Base-by-base conservation (phyloP, 2,888 invertebrate species). In the Iselma pallidipennis region DNA sequence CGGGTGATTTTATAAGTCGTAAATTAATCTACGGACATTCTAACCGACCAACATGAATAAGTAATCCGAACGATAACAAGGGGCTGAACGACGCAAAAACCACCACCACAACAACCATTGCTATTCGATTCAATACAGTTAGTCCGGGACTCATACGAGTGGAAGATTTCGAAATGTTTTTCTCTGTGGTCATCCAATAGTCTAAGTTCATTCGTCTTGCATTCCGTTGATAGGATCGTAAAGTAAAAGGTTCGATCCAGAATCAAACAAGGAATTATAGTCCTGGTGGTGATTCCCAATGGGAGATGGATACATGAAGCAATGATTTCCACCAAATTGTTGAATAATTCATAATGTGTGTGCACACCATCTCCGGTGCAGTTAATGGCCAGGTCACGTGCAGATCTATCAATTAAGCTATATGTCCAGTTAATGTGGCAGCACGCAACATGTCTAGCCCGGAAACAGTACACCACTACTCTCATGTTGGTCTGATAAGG, bases 351-450 rank as follows among this genome's bases (percentile, higher is more conserved):
- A 74, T 71, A 66, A 61, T 67, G 59, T 65, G 66, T 57, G 57
- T n/a, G n/a, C n/a, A n/a, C 65, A 66, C 72, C 71, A 73, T 72
- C 71, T 70, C 75, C 71, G 74, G 72, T 76, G 71, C 70, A 72
- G 71, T 71, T 74, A 74, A 74, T 73, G 69, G 71, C 69, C n/a
- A 51, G 68, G 67, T 71, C 73, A 73, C 72, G 73, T 71, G 73
- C 61, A 68, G 70, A 73, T 72, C 74, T 72, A 75, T 75, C 75
- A 75, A 75, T 76, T 76, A 74, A 70, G 67, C 70, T 71, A n/a
- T n/a, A 66, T 69, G 70, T 73, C 68, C 67, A 64, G 67, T 68
- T 71, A 65, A 73, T 72, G 72, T 71, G 71, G 70, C 72, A 71
- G 45, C 70, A 71, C 71, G 73, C 73, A 75, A 74, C 72, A 68